A percentile compares a stretch with the other conserved stretches of the same genome.
Conservation (phyloP, 2,888 invertebrate genomes). For the Campoplex nolae region DNA sequence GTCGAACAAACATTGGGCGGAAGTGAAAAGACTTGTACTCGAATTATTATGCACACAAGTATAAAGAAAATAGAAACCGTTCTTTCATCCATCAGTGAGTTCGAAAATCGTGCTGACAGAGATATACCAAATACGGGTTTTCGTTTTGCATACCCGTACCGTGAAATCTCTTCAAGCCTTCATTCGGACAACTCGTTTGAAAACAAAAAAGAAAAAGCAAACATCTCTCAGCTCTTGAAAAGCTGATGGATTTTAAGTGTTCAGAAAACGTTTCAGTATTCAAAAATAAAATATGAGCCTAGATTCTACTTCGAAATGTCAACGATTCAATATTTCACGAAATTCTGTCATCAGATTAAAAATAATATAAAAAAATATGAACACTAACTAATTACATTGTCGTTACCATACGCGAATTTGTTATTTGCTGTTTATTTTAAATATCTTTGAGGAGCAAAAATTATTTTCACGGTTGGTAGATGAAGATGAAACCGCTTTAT, state of each 20-base stretch:
- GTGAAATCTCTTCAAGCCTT: slow-evolving; percentile 5
- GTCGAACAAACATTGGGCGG: slow-evolving; percentile 3
- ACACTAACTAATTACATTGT: not conserved
- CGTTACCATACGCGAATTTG: not conserved
- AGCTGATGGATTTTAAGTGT: not conserved
- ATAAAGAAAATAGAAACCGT: slow-evolving; percentile 11
- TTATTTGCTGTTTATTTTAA: slow-evolving; percentile 8
- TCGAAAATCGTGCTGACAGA: not conserved
- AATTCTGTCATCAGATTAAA: not conserved
- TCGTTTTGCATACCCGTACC: slow-evolving; percentile 38
- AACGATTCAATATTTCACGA: not conserved
- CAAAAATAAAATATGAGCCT: not conserved
- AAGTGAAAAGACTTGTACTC: slow-evolving; percentile 32
- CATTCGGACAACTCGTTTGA: not conserved
- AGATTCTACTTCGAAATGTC: not conserved
- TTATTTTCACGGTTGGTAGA: slow-evolving; percentile 18
- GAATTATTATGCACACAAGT: slow-evolving; percentile 17
- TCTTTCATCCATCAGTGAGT: slow-evolving; percentile 7
- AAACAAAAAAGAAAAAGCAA: not conserved
- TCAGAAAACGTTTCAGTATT: not conserved
- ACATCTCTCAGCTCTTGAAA: not conserved
- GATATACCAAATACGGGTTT: not conserved
- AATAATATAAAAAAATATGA: not conserved
- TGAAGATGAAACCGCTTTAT: slow-evolving; percentile 11
- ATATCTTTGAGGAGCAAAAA: not conserved